Evolutionary conservation across 92 coral and sea anemone genomes (phyloP).

Genomic region (Siderastrea radians): DNA sequence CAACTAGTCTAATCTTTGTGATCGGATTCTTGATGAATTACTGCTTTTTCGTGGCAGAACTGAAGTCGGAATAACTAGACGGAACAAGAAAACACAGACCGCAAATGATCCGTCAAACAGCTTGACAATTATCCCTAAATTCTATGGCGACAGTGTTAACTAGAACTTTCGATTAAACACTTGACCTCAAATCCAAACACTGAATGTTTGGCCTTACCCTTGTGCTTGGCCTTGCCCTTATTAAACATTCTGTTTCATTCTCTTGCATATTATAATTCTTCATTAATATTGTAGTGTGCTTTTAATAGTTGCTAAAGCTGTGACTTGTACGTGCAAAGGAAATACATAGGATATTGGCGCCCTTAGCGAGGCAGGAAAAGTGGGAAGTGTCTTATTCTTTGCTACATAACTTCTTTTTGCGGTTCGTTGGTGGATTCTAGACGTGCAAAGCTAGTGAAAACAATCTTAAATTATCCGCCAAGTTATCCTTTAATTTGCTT

Average conservation of each 20-base stretch:
- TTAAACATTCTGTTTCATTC: neutral
- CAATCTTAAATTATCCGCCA: neutral
- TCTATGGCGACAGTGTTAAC: neutral
- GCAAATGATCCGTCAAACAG: neutral
- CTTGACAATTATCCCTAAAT: neutral
- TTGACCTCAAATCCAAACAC: neutral
- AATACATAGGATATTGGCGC: constrained; percentile 10
- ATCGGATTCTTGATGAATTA: neutral
- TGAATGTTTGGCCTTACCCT: too few species aligned
- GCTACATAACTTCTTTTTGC: neutral
- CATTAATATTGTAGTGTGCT: constrained; percentile 4
- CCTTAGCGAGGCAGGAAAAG: neutral
- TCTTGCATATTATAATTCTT: neutral
- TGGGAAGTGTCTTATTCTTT: neutral
- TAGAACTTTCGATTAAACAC: neutral
- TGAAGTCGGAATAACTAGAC: neutral
- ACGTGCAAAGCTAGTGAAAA: neutral
- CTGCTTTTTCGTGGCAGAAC: neutral
- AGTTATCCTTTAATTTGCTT: too few species aligned
- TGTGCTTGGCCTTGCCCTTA: neutral
- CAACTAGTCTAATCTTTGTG: neutral
- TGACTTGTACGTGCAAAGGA: constrained; percentile 6
- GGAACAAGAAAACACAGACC: neutral
- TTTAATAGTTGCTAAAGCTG: constrained; percentile 20
- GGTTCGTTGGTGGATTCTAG: neutral